phyloP scores from a whole-genome alignment of 2,888 invertebrate species.

The Elysia crispata region DNA sequence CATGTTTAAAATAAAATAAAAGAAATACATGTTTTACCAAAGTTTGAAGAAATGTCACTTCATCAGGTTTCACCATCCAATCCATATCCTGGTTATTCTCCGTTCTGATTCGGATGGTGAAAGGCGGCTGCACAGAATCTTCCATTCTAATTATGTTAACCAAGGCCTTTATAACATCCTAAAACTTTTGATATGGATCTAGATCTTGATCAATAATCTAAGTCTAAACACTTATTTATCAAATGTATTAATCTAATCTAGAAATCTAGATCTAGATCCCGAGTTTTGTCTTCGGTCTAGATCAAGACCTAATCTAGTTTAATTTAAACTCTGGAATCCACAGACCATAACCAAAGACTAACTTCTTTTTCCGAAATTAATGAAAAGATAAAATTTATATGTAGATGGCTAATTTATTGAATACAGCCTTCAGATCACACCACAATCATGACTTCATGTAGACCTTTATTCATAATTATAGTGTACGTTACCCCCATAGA shows the following conservation, averaged over 20 bases:
- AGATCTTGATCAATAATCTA: not conserved
- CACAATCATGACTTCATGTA: too few species aligned
- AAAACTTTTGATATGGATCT: not conserved
- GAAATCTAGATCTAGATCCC: slow-evolving; percentile 7
- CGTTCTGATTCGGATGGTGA: slow-evolving; percentile 68
- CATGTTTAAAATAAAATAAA: too few species aligned
- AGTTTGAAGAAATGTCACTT: slow-evolving; percentile 67
- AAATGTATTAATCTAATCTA: too few species aligned
- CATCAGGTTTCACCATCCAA: slow-evolving; percentile 72
- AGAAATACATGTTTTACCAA: slow-evolving; percentile 56
- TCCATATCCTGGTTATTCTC: slow-evolving; percentile 71
- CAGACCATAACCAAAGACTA: too few species aligned
- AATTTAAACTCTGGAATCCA: too few species aligned
- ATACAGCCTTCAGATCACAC: too few species aligned
- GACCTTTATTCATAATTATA: too few species aligned
- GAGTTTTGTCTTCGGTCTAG: not conserved
- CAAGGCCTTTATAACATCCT: not conserved
- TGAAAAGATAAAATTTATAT: too few species aligned
- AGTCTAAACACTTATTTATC: too few species aligned
- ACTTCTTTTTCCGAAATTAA: too few species aligned
- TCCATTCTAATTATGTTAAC: not conserved
- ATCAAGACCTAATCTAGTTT: not conserved
- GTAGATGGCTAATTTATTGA: too few species aligned
- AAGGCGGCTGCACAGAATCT: slow-evolving; percentile 54
- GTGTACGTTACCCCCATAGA: too few species aligned